These are phyloP conservation scores for Halcyon senegalensis DNA, from an alignment of 2,113 vertebrate genomes.

Conservation along the genomic window DNA sequence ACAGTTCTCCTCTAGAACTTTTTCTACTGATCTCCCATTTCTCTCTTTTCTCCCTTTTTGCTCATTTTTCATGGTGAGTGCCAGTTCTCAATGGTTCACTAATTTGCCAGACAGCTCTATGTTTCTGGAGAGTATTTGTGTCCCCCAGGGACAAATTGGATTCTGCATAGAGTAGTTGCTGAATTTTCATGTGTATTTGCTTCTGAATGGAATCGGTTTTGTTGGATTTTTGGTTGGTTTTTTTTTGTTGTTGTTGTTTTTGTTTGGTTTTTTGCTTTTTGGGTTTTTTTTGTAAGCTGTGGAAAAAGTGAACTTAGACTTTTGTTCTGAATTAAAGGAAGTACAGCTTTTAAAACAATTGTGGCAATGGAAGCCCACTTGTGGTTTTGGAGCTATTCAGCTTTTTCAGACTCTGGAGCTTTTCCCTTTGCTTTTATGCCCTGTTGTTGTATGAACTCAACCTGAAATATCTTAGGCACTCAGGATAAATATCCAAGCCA, in stretches of 20 bases:
- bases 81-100: not conserved
- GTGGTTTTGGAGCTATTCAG: not conserved
- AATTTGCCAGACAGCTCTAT: not conserved
- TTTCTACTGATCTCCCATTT: not conserved
- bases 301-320: not conserved
- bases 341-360: not conserved
- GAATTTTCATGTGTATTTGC: not conserved
- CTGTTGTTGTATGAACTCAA: not conserved
- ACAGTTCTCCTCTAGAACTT: not conserved
- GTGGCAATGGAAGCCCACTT: not conserved
- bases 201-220: not conserved
- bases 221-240: too few relatives aligned
- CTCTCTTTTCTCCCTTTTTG: not conserved
- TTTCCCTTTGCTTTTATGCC: not conserved
- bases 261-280: not conserved
- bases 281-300: not conserved
- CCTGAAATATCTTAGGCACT: not conserved
- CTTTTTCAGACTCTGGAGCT: not conserved
- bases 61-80: not conserved
- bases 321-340: not conserved
- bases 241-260: too few relatives aligned
- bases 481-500: not conserved
- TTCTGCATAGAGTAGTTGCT: not conserved
- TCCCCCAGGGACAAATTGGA: not conserved
- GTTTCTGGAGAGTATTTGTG: not conserved